Conservation (phyloP, 37 sponge, comb jelly and placozoan genomes). For the Lycopodina hypogea region DNA sequence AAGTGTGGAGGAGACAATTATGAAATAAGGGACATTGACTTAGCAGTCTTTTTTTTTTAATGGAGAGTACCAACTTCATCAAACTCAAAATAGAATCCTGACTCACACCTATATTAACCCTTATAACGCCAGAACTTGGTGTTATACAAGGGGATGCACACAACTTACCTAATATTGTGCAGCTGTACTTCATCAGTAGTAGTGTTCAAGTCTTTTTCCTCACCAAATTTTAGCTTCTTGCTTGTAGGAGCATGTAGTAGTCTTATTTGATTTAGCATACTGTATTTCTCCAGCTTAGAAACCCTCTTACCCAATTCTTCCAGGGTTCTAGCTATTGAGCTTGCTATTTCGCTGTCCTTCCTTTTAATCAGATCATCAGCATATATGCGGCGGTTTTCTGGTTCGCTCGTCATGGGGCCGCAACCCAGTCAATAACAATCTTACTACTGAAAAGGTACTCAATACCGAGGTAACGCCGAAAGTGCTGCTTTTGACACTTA, state of each 20-base stretch:
- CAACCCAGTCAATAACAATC: too few relatives aligned
- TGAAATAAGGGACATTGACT: too few relatives aligned
- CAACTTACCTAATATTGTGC: background rate
- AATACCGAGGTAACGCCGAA: background rate
- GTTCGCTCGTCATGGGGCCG: conserved; percentile 6
- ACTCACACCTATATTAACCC: too few relatives aligned
- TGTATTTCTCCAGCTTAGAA: background rate
- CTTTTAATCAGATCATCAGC: background rate
- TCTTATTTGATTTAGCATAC: conserved; percentile 14
- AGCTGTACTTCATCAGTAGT: background rate
- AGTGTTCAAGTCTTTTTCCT: conserved; percentile 14
- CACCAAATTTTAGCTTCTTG: background rate
- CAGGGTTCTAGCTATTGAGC: too few relatives aligned
- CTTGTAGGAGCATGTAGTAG: background rate
- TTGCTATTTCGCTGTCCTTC: background rate
- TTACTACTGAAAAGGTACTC: too few relatives aligned
- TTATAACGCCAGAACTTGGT: too few relatives aligned
- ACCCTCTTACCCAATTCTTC: conserved; percentile 9
- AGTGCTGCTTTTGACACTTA: background rate
- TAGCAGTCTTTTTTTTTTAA: too few relatives aligned
- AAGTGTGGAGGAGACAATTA: too few relatives aligned
- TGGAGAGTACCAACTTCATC: too few relatives aligned
- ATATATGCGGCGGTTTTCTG: background rate
- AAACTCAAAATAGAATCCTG: too few relatives aligned
- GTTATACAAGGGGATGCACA: background rate